Evolutionary conservation across 2,888 invertebrate genomes (phyloP), one percentile per base, ranked within the genome.

Genomic region (Drosophila atripex): DNA sequence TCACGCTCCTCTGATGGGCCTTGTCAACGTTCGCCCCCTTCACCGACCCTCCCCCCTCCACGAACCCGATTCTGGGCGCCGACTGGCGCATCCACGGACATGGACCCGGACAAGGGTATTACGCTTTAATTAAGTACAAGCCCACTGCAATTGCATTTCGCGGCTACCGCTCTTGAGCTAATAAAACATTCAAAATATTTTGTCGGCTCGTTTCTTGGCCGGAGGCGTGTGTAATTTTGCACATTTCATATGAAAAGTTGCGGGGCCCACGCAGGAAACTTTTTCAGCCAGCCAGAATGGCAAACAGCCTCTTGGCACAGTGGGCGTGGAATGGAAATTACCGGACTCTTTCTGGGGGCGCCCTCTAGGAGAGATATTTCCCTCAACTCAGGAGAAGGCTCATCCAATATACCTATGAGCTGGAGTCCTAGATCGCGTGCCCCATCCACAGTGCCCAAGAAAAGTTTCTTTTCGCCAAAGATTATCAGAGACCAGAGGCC

Each of bases 161-260:
- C 25, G 23, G 18, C 28, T 38, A 32, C 12, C n/a, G 16, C 41
- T 14, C 14, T 18, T 12, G 41, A 60, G 78, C 76, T 72, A 78
- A 78, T 76, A 78, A 76, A 75, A 76, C 72, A 76, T 76, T 78
- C 63, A 64, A 76, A 75, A 76, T 78, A 78, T 78, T 78, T 72
- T 78, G 63, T 75, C 64, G 75, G 64, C 64, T 64, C 59, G 75
- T 71, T 75, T 60, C 71, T 71, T 72, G 35, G 32, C 51, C 49
- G 41, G 25, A 43, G 45, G 45, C 35, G 57, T 71, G 71, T 71
- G 75, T 76, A 71, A 76, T 76, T 76, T 78, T 66, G 76, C 78
- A 78, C 78, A 76, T 76, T 76, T 78, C 78, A 78, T 76, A 78
- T 58, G 78, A 78, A 76, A 76, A 76, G 76, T 76, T 76, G 59